Evolutionary conservation across 2,113 vertebrate genomes (phyloP), one percentile per base, ranked within the genome.

Genomic region (Haplochromis burtoni): DNA sequence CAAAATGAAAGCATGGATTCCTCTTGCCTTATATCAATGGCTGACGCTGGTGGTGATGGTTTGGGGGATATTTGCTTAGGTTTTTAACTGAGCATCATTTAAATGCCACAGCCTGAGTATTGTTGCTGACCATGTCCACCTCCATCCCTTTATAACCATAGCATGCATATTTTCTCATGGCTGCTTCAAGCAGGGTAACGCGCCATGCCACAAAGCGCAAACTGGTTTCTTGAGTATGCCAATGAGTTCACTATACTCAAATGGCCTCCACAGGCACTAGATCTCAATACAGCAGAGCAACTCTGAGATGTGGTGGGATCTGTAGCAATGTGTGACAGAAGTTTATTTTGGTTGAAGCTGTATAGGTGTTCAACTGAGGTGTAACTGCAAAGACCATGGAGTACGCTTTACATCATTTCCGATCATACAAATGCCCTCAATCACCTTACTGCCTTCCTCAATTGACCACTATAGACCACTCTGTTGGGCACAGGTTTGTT

Each of bases 121-220:
- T 73, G 21, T 73, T 73, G 38, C 8, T 73, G 21, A 73, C 38
- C 21, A 73, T 45, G 66, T 71, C n/a, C n/a, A 71, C 38, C 21
- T 71, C 8, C 38, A 71, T 3, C 0, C 8, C 38, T 45, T 73
- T 26, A 42, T 45, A 42, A 45, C 38, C 21, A 17, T 26, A 26
- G 38, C 7, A 45, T 24, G 38, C 21, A 42, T 24, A 73, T 73
- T 73, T 73, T 42, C 5, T 45, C n/a, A 42, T 71, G n/a, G 38
- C 38, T 73, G n/a, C 63, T 73, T 73, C 21, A 42, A 73, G 38
- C 38, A 42, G 38, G 38, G 38, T 73, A 10, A 4, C 1, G 0
- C 1, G 1, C 38, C 66, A 71, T 26, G 13, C 38, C 8, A 45
- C 13, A 71, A 73, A 45, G 66, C 5, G 2, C 38, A 42, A 73